Percentiles rank a stretch among this genome's conserved stretches.
phyloP scores from a whole-genome alignment of 1,140 invertebrate species.

The Euwallacea fornicatus region DNA sequence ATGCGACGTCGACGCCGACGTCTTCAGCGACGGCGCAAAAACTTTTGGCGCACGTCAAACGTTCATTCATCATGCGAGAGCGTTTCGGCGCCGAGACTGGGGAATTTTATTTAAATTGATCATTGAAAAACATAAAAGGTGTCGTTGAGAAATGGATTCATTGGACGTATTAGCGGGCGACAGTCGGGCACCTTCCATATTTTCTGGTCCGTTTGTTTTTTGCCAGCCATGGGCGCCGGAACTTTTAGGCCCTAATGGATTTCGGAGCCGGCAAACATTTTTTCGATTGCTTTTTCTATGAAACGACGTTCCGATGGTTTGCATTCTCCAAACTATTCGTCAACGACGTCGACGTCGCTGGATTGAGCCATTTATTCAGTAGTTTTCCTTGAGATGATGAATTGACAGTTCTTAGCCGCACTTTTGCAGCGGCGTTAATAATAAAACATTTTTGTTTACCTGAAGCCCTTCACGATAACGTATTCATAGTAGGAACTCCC shows the following conservation, averaged over 20 bases:
- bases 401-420: no score
- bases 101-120: slow-evolving; percentile 49
- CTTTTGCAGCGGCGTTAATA: no score
- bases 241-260: slow-evolving; percentile 28
- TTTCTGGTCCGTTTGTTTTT: slow-evolving; percentile 36
- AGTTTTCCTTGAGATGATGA: no score
- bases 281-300: no score
- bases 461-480: no score
- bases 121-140: slow-evolving; percentile 49
- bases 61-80: slow-evolving; percentile 47
- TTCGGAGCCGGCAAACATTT: not conserved
- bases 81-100: slow-evolving; percentile 37
- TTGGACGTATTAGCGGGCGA: slow-evolving; percentile 44
- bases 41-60: slow-evolving; percentile 45
- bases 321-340: no score
- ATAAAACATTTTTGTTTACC: no score
- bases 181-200: slow-evolving; percentile 41
- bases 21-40: slow-evolving; percentile 28
- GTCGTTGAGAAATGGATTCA: slow-evolving; percentile 48
- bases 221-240: slow-evolving; percentile 12
- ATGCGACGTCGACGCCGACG: slow-evolving; percentile 2
- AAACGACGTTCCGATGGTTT: no score
- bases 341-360: no score
- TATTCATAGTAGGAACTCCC: no score
- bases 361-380: no score